Evolutionary conservation across 2,797 vertebrate species (phyloP), one percentile per base, ranked within the genome.

Genomic region (Pachyuromys duprasi): DNA sequence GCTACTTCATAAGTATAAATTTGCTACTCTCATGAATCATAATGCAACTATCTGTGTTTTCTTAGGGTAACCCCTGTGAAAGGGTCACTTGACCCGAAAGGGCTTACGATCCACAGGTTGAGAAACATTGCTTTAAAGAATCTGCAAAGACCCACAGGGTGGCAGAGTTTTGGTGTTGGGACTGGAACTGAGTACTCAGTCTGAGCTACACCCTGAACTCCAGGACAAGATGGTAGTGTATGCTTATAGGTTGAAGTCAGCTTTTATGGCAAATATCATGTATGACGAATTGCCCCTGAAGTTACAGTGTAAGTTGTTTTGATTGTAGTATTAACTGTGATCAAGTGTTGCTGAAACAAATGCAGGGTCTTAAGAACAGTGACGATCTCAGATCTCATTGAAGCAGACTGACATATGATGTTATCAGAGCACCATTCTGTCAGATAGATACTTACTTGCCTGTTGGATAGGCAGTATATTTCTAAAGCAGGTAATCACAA

Each of bases 341-440:
- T 92, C 74, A 96, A 74, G 22, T 88, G 45, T 86, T 88, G 67
- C 89, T 88, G 87, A 94, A 84, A 90, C 60, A 94, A 78, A 88
- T 76, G 26, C 0, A 53, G 49, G 55, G 36, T 80, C 49, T 49
- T 89, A 92, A 95, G 53, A 74, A 75, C 42, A 80, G 3, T 89
- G 93, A 72, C 70, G 57, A 45, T 93, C 24, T 84, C 67, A 86
- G 26, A 53, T 87, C 26, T 78, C 75, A n/a, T 55, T 26, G 42
- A 91, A 78, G 49, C 81, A 86, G n/a, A 86, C 39, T 49, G 55
- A 91, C 86, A 65, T 22, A 28, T 45, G 76, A 26, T 82, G n/a
- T n/a, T n/a, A 36, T 28, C 4, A 86, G 83, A 89, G 3, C 15
- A 91, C 39, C 36, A 18, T 33, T 86, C 22, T 70, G 83, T 33